Percentiles rank a stretch among this genome's conserved stretches.
Evolutionary conservation across 2,888 invertebrate genomes (phyloP).

Genomic region (Heliconius charithonia): DNA sequence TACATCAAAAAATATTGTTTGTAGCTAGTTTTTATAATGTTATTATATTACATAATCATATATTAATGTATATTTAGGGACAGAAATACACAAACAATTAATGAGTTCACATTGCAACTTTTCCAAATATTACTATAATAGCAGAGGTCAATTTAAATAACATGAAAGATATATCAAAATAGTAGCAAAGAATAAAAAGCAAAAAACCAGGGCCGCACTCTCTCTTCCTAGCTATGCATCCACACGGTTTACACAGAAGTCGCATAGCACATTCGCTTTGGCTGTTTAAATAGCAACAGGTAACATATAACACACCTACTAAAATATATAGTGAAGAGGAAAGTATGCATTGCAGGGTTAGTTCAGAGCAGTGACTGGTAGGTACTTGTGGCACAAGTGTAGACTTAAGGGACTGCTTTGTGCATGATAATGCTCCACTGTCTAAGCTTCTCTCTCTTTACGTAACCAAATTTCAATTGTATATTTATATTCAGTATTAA

Average conservation of each 20-base stretch:
- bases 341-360: neutral
- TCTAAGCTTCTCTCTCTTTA: neutral
- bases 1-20: neutral
- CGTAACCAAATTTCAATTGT: no score
- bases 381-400: no score
- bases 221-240: neutral
- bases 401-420: neutral
- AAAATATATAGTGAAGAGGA: no score
- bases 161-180: neutral
- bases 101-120: slow-evolving; percentile 3
- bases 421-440: neutral
- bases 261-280: slow-evolving; percentile 22
- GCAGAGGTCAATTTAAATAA: neutral
- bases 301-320: neutral
- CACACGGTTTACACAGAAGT: neutral
- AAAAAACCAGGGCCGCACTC: neutral
- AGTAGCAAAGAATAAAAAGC: neutral
- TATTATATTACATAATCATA: neutral
- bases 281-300: neutral
- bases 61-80: neutral
- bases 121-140: neutral
- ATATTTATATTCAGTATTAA: no score
- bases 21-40: neutral
- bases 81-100: neutral
- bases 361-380: neutral